A percentile compares a stretch with the other conserved stretches of the same genome.
Conservation (phyloP, 2,113 vertebrate species). For the Vireo altiloquus region DNA sequence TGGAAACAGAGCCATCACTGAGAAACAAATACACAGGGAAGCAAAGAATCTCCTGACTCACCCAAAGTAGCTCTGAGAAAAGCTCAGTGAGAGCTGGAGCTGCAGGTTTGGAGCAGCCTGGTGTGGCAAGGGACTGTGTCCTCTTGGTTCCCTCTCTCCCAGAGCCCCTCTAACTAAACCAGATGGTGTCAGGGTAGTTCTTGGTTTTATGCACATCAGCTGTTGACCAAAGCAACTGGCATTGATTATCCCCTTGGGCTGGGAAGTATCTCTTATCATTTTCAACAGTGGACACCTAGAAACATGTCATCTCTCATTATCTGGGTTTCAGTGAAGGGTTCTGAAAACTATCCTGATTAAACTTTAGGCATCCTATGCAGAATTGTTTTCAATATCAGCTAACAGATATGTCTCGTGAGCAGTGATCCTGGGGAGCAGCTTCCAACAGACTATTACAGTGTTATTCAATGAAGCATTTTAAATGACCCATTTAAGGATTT, state of each 20-base stretch:
- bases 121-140: not conserved
- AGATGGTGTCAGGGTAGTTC: not conserved
- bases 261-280: not conserved
- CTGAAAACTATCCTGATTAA: not conserved
- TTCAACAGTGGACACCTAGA: not conserved
- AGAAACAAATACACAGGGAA: not conserved
- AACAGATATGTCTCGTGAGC: not conserved
- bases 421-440: not conserved
- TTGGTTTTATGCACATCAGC: not conserved
- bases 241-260: not conserved
- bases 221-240: accelerated
- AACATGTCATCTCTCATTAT: not conserved
- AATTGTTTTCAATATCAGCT: not conserved
- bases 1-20: not conserved
- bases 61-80: not conserved
- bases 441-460: not conserved
- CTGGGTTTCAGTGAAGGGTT: not conserved
- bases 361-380: not conserved
- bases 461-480: not conserved
- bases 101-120: not conserved
- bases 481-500: not conserved
- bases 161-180: not conserved
- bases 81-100: not conserved
- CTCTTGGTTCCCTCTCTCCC: not conserved
- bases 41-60: not conserved